These are phyloP conservation scores for Orchestia grillus DNA, from an alignment of 1,140 invertebrate genomes.

Conservation along the genomic window DNA sequence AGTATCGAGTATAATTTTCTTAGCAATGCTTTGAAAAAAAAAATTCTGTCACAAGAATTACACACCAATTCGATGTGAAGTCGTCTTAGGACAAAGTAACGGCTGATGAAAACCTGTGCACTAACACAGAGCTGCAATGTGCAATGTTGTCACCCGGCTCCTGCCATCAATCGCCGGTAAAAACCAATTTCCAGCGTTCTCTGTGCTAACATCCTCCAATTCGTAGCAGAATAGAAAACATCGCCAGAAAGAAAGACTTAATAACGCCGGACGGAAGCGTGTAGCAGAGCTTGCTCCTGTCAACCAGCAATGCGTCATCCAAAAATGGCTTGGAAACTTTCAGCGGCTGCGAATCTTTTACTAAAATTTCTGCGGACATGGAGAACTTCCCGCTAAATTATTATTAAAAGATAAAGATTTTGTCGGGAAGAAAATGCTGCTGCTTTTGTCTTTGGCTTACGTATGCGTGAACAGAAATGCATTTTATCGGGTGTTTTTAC, in stretches of 20 bases:
- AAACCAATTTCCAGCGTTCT: neutral
- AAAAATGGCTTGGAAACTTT: neutral
- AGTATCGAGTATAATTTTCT: no score
- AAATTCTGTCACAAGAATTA: neutral
- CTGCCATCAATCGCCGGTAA: neutral
- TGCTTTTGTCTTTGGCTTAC: neutral
- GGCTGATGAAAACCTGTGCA: neutral
- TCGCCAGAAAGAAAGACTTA: neutral
- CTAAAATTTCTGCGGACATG: neutral
- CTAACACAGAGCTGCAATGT: neutral
- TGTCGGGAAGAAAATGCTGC: neutral
- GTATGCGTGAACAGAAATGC: neutral
- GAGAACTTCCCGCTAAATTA: neutral
- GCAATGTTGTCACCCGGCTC: neutral
- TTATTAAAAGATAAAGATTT: neutral
- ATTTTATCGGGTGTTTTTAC: no score
- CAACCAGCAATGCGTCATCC: neutral
- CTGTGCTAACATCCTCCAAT: neutral
- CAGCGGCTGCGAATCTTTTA: neutral
- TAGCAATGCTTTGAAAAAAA: no score
- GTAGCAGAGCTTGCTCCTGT: slow-evolving; percentile 39
- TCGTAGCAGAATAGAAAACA: neutral
- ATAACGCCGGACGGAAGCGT: neutral
- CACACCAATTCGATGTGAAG: neutral
- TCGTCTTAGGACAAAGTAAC: neutral